A percentile compares a stretch with the other conserved stretches of the same genome.
Conservation (phyloP, 2,113 vertebrate species). For the Eudyptes chrysolophus region DNA sequence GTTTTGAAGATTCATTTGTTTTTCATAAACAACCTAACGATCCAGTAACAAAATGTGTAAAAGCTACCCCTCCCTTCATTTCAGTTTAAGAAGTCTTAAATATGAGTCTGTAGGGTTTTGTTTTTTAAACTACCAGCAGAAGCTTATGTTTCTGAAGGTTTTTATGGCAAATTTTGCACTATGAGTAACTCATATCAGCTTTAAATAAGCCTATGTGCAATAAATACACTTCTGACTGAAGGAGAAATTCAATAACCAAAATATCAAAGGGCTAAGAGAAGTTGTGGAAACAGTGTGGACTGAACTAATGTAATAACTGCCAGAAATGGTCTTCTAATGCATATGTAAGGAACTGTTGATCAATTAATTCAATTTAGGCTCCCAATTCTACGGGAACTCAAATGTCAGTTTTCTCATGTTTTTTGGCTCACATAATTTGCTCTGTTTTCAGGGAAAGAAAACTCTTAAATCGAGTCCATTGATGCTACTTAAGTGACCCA, state of each 20-base stretch:
- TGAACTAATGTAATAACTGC: background rate
- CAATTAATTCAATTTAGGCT: background rate
- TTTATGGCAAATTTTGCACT: background rate
- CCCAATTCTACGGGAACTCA: background rate
- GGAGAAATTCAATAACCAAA: background rate
- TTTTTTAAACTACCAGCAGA: background rate
- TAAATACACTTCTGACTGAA: background rate
- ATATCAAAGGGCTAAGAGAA: background rate
- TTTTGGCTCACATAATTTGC: background rate
- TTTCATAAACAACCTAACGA: background rate
- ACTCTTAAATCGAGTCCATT: background rate
- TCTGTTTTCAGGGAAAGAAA: background rate
- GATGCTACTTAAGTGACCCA: background rate
- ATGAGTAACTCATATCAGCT: background rate
- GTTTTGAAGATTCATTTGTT: background rate
- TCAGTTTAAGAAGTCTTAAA: background rate
- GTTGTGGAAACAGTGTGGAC: background rate
- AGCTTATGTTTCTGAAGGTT: background rate
- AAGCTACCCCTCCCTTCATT: background rate
- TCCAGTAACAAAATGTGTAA: background rate
- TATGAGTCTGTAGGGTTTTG: background rate
- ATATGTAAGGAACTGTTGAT: background rate
- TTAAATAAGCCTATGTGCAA: background rate
- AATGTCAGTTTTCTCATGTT: background rate
- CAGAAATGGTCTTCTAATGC: background rate